phyloP scores from a whole-genome alignment of 2,113 vertebrate species.

The Megaleporinus macrocephalus region DNA sequence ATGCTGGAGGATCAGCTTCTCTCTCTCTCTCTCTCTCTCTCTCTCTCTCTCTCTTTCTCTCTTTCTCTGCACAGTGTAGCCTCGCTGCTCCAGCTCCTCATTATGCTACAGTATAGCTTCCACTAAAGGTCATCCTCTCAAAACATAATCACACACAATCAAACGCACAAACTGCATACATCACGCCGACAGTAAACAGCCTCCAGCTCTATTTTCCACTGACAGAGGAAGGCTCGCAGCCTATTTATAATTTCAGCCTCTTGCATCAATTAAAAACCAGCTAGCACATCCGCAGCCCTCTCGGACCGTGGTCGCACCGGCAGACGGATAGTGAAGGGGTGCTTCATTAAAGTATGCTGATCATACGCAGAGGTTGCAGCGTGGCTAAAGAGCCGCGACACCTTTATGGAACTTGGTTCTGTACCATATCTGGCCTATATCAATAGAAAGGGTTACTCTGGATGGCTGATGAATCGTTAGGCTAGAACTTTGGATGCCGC shows the following conservation, averaged over 20 bases:
- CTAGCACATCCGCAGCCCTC: conserved; percentile 47
- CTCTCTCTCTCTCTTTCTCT: conserved; percentile 13
- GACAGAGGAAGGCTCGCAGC: conserved; percentile 84
- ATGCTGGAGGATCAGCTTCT: conserved; percentile 40
- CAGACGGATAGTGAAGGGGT: conserved; percentile 19
- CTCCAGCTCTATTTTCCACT: conserved; percentile 91
- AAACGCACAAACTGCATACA: conserved; percentile 99
- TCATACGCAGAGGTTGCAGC: neutral
- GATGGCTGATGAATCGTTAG: neutral
- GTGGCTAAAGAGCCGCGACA: neutral
- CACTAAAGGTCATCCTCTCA: conserved; percentile 99
- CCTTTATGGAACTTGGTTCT: neutral
- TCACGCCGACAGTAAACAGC: conserved; percentile 98
- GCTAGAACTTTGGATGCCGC: neutral
- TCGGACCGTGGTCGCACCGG: neutral
- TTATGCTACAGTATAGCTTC: conserved; percentile 99
- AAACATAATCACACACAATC: conserved; percentile 99
- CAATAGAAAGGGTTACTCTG: neutral
- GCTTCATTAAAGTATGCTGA: conserved; percentile 36
- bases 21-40: conserved; percentile 23
- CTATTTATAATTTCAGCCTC: conserved; percentile 84
- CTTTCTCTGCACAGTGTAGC: conserved; percentile 76
- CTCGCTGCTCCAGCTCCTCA: conserved; percentile 95
- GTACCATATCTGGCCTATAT: neutral
- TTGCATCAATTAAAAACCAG: conserved; percentile 66